Evolutionary conservation across 2,888 invertebrate species (phyloP), one percentile per base, ranked within the genome.

Genomic region (Pterobdella sp.): DNA sequence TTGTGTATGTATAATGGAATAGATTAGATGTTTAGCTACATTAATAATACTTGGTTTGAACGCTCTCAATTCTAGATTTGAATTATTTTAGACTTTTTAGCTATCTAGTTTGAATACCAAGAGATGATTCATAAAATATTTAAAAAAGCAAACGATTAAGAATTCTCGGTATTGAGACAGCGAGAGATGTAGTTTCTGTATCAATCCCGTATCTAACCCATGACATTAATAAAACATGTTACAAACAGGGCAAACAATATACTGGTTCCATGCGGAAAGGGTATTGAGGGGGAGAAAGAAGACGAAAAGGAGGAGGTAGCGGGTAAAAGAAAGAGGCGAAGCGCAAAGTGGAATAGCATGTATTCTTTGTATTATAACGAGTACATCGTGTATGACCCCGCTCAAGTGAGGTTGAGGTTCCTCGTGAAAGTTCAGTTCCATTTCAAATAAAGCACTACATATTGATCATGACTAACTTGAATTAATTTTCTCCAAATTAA

Each of bases 341-440:
- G 81, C 0, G 78, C 79, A 2, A 78, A 79, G 1, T 77, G 74
- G 10, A 81, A 81, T 70, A 81, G 80, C 22, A 42, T 26, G 49
- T 83, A 80, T 76, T 81, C 83, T 0, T 82, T 86, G n/a, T 81
- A 83, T 76, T 87, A 86, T 80, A 86, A 87, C 77, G 86, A 86
- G 79, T 86, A 82, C 77, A 83, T 86, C 68, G 86, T 86, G 7
- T 86, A 86, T 77, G 79, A 85, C 77, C 81, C 81, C 1, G 79
- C 79, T 26, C 86, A 86, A 79, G 81, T 86, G 49, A 80, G 80
- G 74, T 82, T 86, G 82, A 80, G 81, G 74, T 86, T 85, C 77
- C 79, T 86, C 0, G 78, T 86, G 29, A 82, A 85, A 78, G 81
- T 85, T 2, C 81, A 85, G 75, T 86, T 86, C 77, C 79, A 84